Evolutionary conservation across 2,888 invertebrate genomes (phyloP), one percentile per base, ranked within the genome.

Genomic region (Mechanitis mazaeus): DNA sequence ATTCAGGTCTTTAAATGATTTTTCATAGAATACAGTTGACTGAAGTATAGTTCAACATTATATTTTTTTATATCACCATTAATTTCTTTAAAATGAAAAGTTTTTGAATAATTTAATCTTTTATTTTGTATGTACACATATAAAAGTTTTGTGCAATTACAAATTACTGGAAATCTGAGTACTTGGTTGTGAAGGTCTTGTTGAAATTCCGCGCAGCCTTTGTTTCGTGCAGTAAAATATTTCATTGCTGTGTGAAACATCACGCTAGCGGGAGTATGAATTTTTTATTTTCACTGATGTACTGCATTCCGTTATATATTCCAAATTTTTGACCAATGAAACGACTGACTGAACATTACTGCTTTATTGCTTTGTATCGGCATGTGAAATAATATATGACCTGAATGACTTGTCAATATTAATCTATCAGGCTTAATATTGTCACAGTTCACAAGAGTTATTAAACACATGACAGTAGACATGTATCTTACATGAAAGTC

Each of bases 201-300:
- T 74, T 75, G 72, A 75, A 77, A 78, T 78, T 73, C 75, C 74
- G 67, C 66, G 71, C 66, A 71, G 77, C 79, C 78, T 84, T 81
- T 80, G 83, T 82, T 77, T 75, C 74, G 70, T 68, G 81, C 76
- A 83, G 83, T 85, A 86, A 86, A 85, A 85, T 85, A 85, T 85
- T 85, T 86, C 84, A 85, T 86, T 85, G 84, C 81, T 76, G 79
- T 79, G 80, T 75, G 80, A 77, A 81, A 77, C 78, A 78, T 79
- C 76, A 76, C 65, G 58, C 65, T 58, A 64, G 58, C 31, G 59
- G 35, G 56, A 55, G 56, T 45, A n/a, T 42, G 2, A 35, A 47
- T 28, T 46, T 59, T 63, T 59, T 56, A 46, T 46, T 64, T 67
- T 61, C 57, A 65, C 63, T 64, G 63, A 65, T 63, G 63, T 60